Conservation (phyloP, 1,140 invertebrate genomes). For the Pomacea maculata region DNA sequence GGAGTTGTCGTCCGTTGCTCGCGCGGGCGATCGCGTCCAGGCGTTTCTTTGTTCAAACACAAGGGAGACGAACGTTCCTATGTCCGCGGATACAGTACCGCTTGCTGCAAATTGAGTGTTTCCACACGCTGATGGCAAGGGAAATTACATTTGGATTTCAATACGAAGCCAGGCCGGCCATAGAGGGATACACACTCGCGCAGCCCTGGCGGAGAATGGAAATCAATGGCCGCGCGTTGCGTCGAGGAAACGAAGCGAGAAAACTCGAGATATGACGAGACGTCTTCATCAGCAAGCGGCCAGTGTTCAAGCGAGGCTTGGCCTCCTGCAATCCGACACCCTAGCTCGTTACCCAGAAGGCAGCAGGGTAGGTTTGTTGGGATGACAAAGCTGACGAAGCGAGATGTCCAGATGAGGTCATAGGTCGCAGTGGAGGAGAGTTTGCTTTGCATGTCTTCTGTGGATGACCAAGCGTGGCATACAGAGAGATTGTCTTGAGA, state of each 20-base stretch:
- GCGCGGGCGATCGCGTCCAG: no score
- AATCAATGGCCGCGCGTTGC: background rate
- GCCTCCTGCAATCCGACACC: no score
- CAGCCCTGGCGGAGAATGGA: slow-evolving; percentile 1
- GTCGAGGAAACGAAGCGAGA: slow-evolving; percentile 11
- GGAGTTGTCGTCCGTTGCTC: no score
- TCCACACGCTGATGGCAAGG: slow-evolving; percentile 18
- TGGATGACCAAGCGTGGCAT: no score
- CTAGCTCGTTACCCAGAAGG: no score
- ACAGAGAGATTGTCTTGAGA: no score
- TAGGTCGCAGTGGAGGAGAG: no score
- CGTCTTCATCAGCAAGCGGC: background rate
- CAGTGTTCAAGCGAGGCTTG: no score
- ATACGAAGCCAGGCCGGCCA: background rate
- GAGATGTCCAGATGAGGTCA: no score
- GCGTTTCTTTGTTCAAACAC: slow-evolving; percentile 16
- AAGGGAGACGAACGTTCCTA: background rate
- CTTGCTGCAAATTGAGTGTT: slow-evolving; percentile 24
- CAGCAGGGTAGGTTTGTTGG: no score
- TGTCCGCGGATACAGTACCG: slow-evolving; percentile 5
- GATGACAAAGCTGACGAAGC: no score
- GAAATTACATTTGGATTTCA: slow-evolving; percentile 22
- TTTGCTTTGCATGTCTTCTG: no score
- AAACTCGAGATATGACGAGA: slow-evolving; percentile 13
- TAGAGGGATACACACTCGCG: background rate